Evolutionary conservation across 2,113 vertebrate genomes (phyloP).

Genomic region (Myrmecophaga tridactyla): DNA sequence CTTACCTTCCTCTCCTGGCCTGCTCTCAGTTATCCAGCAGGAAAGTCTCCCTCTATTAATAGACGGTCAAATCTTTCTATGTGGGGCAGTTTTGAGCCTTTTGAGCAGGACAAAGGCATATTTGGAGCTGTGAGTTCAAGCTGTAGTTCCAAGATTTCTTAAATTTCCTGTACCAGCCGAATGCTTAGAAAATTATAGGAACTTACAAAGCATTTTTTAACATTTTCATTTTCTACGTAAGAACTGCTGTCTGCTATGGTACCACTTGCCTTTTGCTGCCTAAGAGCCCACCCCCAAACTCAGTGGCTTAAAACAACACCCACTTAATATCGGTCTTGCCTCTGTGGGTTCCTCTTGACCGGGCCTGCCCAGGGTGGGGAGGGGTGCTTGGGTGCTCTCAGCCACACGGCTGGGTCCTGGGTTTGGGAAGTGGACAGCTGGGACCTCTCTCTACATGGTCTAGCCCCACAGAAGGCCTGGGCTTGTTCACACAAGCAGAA

Average conservation of each 20-base stretch:
- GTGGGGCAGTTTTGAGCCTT: background rate
- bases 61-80: background rate
- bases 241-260: background rate
- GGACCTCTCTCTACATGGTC: background rate
- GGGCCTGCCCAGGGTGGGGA: background rate
- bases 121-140: background rate
- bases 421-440: background rate
- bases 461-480: background rate
- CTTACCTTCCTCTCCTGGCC: background rate
- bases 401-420: background rate
- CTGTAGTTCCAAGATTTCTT: background rate
- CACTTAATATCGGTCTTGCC: background rate
- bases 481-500: background rate
- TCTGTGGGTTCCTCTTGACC: background rate
- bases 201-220: background rate
- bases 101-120: background rate
- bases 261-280: background rate
- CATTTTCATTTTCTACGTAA: background rate
- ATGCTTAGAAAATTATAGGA: constrained; percentile 28
- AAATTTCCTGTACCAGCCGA: background rate
- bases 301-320: background rate
- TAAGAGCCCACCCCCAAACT: background rate
- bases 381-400: background rate
- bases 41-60: background rate
- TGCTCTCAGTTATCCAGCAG: background rate